Percentiles rank a stretch among this genome's conserved stretches.
Evolutionary conservation across 2,113 vertebrate genomes (phyloP).

Genomic region (Numenius arquata): DNA sequence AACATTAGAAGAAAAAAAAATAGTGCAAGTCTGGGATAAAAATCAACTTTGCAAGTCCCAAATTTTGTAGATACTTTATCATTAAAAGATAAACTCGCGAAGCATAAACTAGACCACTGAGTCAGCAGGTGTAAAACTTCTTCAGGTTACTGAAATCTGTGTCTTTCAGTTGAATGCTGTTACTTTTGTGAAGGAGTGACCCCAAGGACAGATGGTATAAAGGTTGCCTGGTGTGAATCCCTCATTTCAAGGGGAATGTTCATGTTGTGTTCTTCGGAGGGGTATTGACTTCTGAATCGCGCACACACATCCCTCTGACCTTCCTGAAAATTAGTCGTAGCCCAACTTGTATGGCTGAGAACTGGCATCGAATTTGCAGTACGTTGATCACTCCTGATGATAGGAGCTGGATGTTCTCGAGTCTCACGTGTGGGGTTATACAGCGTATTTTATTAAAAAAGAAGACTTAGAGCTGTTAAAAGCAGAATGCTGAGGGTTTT

Average conservation of each 20-base stretch:
- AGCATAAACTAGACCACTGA: background rate
- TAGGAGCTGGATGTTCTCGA: background rate
- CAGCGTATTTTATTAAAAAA: background rate
- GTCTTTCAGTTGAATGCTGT: background rate
- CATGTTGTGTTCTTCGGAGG: background rate
- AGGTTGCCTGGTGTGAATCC: background rate
- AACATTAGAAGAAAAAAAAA: background rate
- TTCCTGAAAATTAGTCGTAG: background rate
- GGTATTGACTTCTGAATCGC: background rate
- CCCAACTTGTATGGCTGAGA: background rate
- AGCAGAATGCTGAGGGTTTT: background rate
- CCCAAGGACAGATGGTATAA: background rate
- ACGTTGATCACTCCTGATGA: background rate
- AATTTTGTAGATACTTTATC: background rate
- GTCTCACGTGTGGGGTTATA: background rate
- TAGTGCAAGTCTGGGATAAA: background rate
- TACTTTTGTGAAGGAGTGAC: background rate
- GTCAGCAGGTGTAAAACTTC: background rate
- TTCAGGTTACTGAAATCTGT: background rate
- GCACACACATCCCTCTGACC: background rate
- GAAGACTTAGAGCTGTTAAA: background rate
- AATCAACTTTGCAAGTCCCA: background rate
- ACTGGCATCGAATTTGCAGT: background rate
- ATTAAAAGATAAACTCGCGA: background rate
- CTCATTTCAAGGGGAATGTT: background rate